phyloP scores from a whole-genome alignment of 2,113 vertebrate genomes.

The Muntiacus reevesi region DNA sequence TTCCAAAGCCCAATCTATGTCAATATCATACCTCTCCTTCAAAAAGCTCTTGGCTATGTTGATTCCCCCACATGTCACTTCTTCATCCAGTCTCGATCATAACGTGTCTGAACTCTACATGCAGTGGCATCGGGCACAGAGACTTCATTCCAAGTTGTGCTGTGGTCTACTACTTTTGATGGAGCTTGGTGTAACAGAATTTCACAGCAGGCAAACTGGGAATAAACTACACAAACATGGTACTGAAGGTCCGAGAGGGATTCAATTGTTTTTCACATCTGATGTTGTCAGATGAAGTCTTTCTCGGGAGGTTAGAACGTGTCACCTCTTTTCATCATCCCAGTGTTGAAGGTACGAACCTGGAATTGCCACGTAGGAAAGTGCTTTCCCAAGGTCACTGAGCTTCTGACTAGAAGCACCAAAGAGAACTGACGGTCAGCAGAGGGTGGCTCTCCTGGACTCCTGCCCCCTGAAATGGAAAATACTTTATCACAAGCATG shows the following conservation, averaged over 20 bases:
- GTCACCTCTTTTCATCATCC: background rate
- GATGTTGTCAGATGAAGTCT: background rate
- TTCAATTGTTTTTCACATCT: background rate
- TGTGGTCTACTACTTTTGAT: background rate
- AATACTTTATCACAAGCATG: background rate
- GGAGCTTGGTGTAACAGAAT: background rate
- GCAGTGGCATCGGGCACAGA: background rate
- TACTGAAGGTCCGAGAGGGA: background rate
- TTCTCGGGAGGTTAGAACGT: background rate
- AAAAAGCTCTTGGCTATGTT: background rate
- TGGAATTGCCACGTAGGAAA: background rate
- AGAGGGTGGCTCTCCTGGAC: rapidly evolving
- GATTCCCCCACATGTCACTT: background rate
- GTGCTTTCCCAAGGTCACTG: background rate
- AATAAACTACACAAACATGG: background rate
- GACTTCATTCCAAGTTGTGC: background rate
- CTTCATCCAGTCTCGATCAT: background rate
- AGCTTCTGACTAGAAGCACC: background rate
- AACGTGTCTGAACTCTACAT: background rate
- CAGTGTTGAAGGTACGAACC: background rate
- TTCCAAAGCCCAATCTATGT: background rate
- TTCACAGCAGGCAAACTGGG: background rate
- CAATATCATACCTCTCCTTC: background rate
- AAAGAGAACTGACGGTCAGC: background rate
- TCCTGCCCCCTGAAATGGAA: background rate